These are phyloP conservation scores for Ia io DNA, from an alignment of 2,113 vertebrate species.

Conservation along the genomic window DNA sequence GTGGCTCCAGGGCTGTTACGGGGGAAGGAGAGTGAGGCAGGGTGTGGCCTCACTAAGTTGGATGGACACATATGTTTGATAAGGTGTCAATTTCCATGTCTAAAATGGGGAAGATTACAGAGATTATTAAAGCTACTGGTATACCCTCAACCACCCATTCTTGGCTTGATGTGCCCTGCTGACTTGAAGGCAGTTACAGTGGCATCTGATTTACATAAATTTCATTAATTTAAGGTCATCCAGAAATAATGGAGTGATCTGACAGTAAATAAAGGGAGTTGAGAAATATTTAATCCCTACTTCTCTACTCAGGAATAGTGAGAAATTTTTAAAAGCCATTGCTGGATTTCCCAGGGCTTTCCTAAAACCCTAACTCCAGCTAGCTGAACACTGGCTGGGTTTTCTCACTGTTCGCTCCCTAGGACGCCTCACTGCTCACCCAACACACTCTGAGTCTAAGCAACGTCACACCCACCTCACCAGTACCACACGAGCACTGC, in stretches of 20 bases:
- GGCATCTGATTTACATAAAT: not conserved
- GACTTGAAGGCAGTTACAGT: not conserved
- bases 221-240: not conserved
- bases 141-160: not conserved
- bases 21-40: not conserved
- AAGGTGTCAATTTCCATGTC: not conserved
- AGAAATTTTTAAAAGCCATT: not conserved
- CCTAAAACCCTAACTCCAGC: not conserved
- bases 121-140: no score
- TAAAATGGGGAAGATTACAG: not conserved
- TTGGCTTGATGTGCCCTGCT: not conserved
- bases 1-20: not conserved
- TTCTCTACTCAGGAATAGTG: not conserved
- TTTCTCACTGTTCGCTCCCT: not conserved
- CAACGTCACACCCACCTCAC: not conserved
- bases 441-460: accelerated
- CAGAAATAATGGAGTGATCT: not conserved
- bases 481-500: not conserved
- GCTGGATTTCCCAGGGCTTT: not conserved
- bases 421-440: not conserved
- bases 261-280: not conserved
- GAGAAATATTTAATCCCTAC: not conserved
- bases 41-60: not conserved
- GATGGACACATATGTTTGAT: no score
- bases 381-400: no score